Evolutionary conservation across 2,888 invertebrate species (phyloP), one percentile per base, ranked within the genome.

Genomic region (Dermolepida albohirtum): DNA sequence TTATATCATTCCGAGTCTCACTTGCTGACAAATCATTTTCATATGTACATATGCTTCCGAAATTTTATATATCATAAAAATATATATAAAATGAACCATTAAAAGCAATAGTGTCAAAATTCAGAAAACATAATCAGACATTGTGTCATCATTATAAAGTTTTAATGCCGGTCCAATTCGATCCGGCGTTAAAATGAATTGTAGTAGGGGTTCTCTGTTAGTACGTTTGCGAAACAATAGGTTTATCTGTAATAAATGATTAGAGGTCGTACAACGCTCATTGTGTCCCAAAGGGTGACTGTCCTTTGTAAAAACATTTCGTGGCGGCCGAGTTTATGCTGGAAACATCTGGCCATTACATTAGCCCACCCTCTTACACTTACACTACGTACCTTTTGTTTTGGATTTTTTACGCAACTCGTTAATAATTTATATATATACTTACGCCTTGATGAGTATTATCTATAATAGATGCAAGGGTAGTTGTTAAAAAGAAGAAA

Each of bases 271-370:
- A 71, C 72, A 76, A 75, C 77, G 75, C 73, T 74, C 74, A 76
- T 76, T 76, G 75, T 76, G 75, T 75, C 75, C 59, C 52, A 52
- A 74, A 74, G 77, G 76, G 75, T 75, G 74, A 75, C 74, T 72
- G 75, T 70, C 71, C 71, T 71, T 71, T 68, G 73, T 72, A 74
- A 76, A 77, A 77, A 77, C 71, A 66, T 52, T 65, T 67, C 66
- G 65, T 50, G 70, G 64, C 70, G 68, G 70, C 71, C 59, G 66
- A 76, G 77, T 78, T 75, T 76, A 77, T 75, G 74, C 72, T 63
- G 69, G 74, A 67, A 75, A 75, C 78, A 78, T 78, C 78, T 78
- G 78, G 74, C 70, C 49, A 57, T 54, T 68, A 71, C 74, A 73
- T 74, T 74, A 73, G 67, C 67, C 57, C 72, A 70, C 67, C 73